These are phyloP conservation scores for Pristionchus mayeri DNA, from an alignment of 2,888 invertebrate genomes.

Conservation along the genomic window DNA sequence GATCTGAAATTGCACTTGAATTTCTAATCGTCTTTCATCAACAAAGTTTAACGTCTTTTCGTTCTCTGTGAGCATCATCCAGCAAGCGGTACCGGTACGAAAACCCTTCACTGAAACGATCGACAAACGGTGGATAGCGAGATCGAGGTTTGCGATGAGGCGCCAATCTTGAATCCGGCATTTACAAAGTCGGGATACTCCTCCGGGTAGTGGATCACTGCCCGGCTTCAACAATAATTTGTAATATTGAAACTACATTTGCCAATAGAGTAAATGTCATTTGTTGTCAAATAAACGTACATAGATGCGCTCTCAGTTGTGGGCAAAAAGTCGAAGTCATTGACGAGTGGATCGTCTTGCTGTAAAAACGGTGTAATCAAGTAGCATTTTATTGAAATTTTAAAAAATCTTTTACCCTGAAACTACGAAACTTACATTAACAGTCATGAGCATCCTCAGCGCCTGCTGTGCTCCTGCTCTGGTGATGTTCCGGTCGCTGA, in stretches of 20 bases:
- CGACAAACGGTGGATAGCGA: neutral
- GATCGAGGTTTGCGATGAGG: neutral
- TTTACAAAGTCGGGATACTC: neutral
- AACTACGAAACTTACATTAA: neutral
- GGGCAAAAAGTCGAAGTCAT: conserved; percentile 31
- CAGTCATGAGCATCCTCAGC: neutral
- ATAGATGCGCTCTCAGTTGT: neutral
- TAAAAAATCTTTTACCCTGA: too few species aligned
- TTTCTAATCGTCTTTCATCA: too few species aligned
- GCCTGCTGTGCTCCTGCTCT: neutral
- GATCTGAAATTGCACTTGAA: neutral
- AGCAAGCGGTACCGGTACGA: too few species aligned
- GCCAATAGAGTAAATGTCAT: neutral
- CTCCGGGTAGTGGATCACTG: neutral
- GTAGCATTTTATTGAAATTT: too few species aligned
- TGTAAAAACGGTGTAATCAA: neutral
- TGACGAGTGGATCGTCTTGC: neutral
- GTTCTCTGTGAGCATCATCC: too few species aligned
- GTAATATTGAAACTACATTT: neutral
- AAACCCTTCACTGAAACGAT: too few species aligned
- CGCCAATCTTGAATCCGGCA: neutral
- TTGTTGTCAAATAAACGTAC: neutral
- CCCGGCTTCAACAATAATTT: neutral
- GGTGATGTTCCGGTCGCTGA: too few species aligned
- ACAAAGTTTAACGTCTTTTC: too few species aligned